These are phyloP conservation scores for Petrolisthes manimaculis DNA, from an alignment of 2,888 invertebrate genomes.

Conservation along the genomic window DNA sequence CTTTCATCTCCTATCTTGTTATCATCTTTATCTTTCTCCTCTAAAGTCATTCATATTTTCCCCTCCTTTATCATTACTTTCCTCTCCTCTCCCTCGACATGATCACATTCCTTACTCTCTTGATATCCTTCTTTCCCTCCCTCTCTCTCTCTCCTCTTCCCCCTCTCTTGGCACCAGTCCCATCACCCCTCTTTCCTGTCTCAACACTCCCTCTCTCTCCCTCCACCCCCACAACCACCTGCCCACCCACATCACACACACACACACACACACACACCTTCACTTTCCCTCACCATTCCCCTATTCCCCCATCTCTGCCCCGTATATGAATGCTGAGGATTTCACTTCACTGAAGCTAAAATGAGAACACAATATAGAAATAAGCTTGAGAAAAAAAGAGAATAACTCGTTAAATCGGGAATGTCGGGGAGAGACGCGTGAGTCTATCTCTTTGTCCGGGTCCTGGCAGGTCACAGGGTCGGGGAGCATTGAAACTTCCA, in stretches of 20 bases:
- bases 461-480: background rate
- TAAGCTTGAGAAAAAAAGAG: background rate
- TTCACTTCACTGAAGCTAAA: background rate
- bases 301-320: background rate
- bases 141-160: background rate
- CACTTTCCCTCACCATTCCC: background rate
- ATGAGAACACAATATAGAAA: background rate
- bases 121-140: background rate
- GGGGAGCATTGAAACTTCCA: conserved; percentile 1
- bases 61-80: background rate
- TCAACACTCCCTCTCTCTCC: background rate
- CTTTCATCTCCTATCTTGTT: background rate
- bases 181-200: background rate
- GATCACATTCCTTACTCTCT: background rate
- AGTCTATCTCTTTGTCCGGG: background rate
- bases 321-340: background rate
- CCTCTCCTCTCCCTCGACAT: background rate
- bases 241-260: too few relatives aligned
- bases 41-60: background rate
- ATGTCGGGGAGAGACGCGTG: background rate
- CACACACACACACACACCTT: background rate
- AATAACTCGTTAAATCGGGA: background rate
- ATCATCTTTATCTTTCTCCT: background rate
- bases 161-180: background rate
- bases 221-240: background rate